Percentiles rank a stretch among this genome's conserved stretches.
Conservation (phyloP, 2,113 vertebrate genomes). For the Callipepla californica region DNA sequence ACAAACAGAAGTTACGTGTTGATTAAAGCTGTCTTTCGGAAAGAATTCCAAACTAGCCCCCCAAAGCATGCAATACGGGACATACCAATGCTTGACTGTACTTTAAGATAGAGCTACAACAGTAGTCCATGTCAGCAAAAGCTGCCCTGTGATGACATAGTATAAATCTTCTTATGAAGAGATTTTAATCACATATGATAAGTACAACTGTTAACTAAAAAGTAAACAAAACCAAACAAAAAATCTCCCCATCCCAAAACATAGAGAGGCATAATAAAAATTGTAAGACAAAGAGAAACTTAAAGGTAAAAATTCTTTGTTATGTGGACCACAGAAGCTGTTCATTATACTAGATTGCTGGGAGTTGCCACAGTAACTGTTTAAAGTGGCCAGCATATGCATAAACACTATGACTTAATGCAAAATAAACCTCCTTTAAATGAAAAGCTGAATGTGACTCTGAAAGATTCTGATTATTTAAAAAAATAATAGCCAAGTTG, state of each 20-base stretch:
- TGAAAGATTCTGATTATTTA: not conserved
- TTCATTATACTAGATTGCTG: not conserved
- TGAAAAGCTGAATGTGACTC: not conserved
- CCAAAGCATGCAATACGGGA: not conserved
- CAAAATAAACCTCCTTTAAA: not conserved
- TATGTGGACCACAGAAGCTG: not conserved
- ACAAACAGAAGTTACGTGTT: not conserved
- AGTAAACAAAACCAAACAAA: not conserved
- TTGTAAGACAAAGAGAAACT: not conserved
- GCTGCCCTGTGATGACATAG: not conserved
- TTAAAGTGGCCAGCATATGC: not conserved
- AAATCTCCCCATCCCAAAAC: not conserved
- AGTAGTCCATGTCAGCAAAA: not conserved
- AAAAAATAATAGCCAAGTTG: not conserved
- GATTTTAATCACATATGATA: slow-evolving; percentile 16
- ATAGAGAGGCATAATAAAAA: not conserved
- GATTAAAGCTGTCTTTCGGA: not conserved
- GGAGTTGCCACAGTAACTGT: not conserved
- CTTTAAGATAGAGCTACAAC: not conserved
- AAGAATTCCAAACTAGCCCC: not conserved
- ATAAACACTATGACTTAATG: not conserved
- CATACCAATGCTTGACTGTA: not conserved
- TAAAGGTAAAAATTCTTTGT: not conserved
- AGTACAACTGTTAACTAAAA: not conserved
- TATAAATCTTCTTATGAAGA: not conserved